Base-by-base conservation (phyloP, 1,140 invertebrate genomes). In the Manduca sexta region DNA sequence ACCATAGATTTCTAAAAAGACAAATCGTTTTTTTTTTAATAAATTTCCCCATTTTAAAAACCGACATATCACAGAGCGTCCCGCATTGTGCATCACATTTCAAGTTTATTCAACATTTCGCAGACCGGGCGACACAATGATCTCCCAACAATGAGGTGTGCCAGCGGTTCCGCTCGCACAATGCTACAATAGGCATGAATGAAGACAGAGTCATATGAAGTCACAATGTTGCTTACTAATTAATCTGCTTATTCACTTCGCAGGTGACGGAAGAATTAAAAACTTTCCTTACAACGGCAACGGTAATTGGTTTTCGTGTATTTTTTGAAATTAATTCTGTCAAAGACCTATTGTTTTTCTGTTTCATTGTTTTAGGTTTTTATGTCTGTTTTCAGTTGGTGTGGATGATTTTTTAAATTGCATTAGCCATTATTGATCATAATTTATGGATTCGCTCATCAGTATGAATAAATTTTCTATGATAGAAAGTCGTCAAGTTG, bases 171-270 rank as follows among this genome's bases (percentile, higher is more conserved):
- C 49, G 46, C 43, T 37, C 16, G 26, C 26, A 43, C 41, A 43
- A 31, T 43, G 45, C 30, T 40, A 57, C 49, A 52, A 57, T 57
- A 26, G 33, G 18, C 31, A 31, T 33, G 41, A 48, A 45, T 46
- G 44, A 46, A 33, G 17, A 18, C 45, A 45, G 39, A 17, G 14
- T 8, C 21, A 26, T 42, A 18, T 15, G 41, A 18, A 45, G 30
- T 62, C 62, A 43, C 50, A 51, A 59, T 64, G 69, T 69, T 63
- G 48, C 33, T 52, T 58, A 43, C 56, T 59, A 67, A 67, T 67
- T 72, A 72, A 64, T 67, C 61, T 56, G 50, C 64, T 56, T 58
- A 58, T 58, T 60, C 42, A 52, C 48, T 44, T 2, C 38, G 16
- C 18, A 40, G 16, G 38, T 40, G 45, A 31, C 41, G 40, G 17